Evolutionary conservation across 2,113 vertebrate genomes (phyloP), one percentile per base, ranked within the genome.

Genomic region (Pygoscelis adeliae): DNA sequence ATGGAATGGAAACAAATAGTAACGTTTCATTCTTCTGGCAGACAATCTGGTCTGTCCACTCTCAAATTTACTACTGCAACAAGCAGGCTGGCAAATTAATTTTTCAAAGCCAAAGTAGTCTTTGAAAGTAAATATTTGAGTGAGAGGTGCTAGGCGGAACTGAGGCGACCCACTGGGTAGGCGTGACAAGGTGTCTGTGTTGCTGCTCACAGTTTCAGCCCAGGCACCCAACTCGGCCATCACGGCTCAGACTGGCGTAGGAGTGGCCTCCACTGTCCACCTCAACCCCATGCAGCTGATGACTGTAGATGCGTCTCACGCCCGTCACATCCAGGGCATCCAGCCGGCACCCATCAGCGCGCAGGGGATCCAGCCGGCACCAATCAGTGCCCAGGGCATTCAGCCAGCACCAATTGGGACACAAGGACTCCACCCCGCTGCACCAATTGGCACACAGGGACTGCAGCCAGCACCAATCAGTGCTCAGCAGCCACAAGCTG

Each of bases 201-300:
- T 59, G 58, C 91, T 69, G 52, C 80, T 93, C 79, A 22, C 96
- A 99, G 99, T 99, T 96, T 99, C 99, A 89, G 99, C 99, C 96
- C 99, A 99, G 97, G 99, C 99, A 2, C 99, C 99, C 34, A 99
- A 98, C 96, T 99, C 99, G 3, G 98, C 99, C 11, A 98, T 99
- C 95, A 99, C 99, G 7, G 98, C 98, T n/a, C 99, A 99, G 89
- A 98, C 99, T 2, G 99, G 99, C 2, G 99, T 99, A 1, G 99
- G 99, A 2, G 99, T 99, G 90, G 99, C 99, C 15, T 99, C 99
- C 69, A 99, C 99, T 0, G 99, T 99, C 76, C 99, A 99, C 97
- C 98, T 99, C 34, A 99, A 99, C 94, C 99, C 98, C 97, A 99
- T 99, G 99, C 99, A 99, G 98, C 97, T 99, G 97, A 99, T 99